Evolutionary conservation across 2,888 invertebrate species (phyloP).

Genomic region (Dascillus cervinus): DNA sequence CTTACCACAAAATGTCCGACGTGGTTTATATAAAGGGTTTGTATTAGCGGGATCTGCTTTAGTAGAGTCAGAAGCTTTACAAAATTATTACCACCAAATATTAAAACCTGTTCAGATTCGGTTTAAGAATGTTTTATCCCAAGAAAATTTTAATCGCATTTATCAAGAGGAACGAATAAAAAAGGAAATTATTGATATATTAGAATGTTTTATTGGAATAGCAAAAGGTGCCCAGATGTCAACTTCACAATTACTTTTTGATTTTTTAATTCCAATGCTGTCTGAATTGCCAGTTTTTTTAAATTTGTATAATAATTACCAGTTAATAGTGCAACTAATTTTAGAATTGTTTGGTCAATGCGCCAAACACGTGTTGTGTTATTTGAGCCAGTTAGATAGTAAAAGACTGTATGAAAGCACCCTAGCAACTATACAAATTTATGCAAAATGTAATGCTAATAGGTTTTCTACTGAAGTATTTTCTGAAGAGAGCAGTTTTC

Average conservation of each 20-base stretch:
- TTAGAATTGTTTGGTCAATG: conserved; percentile 66
- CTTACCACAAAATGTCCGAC: conserved; percentile 51
- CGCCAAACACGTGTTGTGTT: conserved; percentile 63
- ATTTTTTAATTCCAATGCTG: conserved; percentile 56
- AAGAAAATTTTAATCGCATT: conserved; percentile 46
- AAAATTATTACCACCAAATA: conserved; percentile 39
- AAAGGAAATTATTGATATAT: conserved; percentile 61
- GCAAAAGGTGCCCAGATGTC: conserved; percentile 53
- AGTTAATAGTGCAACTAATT: conserved; percentile 67
- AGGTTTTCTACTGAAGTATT: conserved; percentile 54
- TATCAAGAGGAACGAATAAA: conserved; percentile 57
- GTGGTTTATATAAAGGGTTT: conserved; percentile 65
- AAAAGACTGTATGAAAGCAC: conserved; percentile 60
- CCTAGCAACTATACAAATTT: conserved; percentile 61
- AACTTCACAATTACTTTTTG: conserved; percentile 46
- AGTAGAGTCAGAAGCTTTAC: conserved; percentile 29
- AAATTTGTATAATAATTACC: conserved; percentile 70
- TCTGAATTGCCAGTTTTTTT: conserved; percentile 62
- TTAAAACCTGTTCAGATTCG: conserved; percentile 44
- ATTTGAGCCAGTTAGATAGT: conserved; percentile 51
- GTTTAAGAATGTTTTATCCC: conserved; percentile 47
- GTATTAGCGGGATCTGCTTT: conserved; percentile 55
- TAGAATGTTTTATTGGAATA: conserved; percentile 70
- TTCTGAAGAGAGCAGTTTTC: conserved; percentile 65
- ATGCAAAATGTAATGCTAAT: conserved; percentile 57